Conservation (phyloP, 2,113 vertebrate genomes). For the Nesogale talazaci region DNA sequence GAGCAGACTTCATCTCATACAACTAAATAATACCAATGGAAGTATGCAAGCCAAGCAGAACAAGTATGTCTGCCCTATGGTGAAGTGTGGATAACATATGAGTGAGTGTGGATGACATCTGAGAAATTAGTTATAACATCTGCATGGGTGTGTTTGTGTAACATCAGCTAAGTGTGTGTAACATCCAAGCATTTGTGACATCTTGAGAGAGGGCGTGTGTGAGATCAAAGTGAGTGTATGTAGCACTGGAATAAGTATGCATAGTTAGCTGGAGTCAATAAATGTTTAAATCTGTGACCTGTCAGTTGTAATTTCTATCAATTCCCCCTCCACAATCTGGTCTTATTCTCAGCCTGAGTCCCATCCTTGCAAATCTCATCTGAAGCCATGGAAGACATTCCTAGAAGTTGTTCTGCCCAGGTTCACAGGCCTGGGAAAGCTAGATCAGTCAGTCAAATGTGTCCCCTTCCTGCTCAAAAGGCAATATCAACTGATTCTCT, state of each 20-base stretch:
- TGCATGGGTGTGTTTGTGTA: slow-evolving; percentile 79
- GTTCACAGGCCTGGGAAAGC: background rate
- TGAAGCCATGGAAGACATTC: background rate
- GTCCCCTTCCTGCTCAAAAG: background rate
- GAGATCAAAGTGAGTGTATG: slow-evolving; percentile 80
- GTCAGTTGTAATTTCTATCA: slow-evolving; percentile 79
- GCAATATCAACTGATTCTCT: background rate
- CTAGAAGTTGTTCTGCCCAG: background rate
- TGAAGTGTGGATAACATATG: slow-evolving; percentile 43
- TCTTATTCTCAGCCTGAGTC: slow-evolving; percentile 48
- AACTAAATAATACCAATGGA: slow-evolving; percentile 23
- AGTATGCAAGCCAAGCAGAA: background rate
- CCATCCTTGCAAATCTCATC: slow-evolving; percentile 57
- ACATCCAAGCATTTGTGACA: slow-evolving; percentile 80
- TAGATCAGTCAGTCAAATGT: background rate
- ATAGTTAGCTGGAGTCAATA: slow-evolving; percentile 79
- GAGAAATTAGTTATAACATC: slow-evolving; percentile 74
- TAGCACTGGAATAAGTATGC: slow-evolving; percentile 77
- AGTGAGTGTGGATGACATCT: slow-evolving; percentile 53
- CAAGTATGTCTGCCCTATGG: background rate
- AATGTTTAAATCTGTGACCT: slow-evolving; percentile 82
- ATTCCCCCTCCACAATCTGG: slow-evolving; percentile 72
- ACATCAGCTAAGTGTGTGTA: slow-evolving; percentile 74
- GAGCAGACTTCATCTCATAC: background rate
- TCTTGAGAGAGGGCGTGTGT: slow-evolving; percentile 71